phyloP scores from a whole-genome alignment of 2,113 vertebrate genomes.

The Acrocephalus arundinaceus region DNA sequence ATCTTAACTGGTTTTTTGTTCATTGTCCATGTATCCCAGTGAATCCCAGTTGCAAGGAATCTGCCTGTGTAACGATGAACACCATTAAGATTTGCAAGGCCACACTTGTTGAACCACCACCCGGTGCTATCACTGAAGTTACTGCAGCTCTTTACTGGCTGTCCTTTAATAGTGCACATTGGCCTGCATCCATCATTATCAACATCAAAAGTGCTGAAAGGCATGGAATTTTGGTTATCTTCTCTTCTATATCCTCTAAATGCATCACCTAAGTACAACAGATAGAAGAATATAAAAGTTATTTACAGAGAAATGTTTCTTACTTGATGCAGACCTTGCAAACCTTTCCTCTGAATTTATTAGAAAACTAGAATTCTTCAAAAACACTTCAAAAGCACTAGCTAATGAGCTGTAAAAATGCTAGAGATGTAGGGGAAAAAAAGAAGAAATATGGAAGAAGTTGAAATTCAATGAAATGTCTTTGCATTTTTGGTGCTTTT shows the following conservation, averaged over 20 bases:
- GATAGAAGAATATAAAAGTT: neutral
- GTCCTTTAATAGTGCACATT: slow-evolving; percentile 73
- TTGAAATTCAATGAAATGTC: neutral
- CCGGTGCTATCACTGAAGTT: slow-evolving; percentile 79
- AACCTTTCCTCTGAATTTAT: neutral
- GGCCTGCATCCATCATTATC: slow-evolving; percentile 89
- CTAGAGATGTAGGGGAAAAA: neutral
- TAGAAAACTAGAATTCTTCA: neutral
- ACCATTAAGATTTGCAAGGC: slow-evolving; percentile 88
- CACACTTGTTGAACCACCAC: slow-evolving; percentile 92
- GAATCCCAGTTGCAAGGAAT: slow-evolving; percentile 73
- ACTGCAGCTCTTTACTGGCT: slow-evolving; percentile 85
- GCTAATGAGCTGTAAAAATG: neutral
- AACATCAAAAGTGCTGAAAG: slow-evolving; percentile 88
- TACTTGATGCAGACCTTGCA: neutral
- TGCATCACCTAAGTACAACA: slow-evolving; percentile 80
- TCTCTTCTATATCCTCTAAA: slow-evolving; percentile 85
- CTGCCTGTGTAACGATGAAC: slow-evolving; percentile 74
- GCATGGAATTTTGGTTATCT: slow-evolving; percentile 88
- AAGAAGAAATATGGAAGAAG: neutral
- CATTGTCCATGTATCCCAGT: slow-evolving; percentile 87
- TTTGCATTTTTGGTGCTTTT: neutral
- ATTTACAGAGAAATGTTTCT: neutral
- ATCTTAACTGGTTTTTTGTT: slow-evolving; percentile 78
- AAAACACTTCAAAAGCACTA: neutral